phyloP scores from a whole-genome alignment of 2,888 invertebrate species.

The Tuberolachnus salignus region DNA sequence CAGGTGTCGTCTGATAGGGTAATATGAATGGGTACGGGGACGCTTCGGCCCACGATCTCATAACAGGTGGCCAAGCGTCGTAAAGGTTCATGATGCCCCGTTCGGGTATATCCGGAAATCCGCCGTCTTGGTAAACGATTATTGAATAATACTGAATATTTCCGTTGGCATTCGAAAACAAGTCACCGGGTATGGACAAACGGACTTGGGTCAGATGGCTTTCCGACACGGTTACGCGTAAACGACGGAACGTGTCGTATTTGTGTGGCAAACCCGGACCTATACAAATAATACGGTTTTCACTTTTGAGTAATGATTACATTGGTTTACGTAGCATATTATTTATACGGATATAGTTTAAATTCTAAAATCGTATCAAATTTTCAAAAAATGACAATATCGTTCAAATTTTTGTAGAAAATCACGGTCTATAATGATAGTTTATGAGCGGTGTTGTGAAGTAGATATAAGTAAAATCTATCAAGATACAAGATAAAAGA shows the following conservation, averaged over 20 bases:
- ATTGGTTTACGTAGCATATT: too few species aligned
- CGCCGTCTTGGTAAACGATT: conserved; percentile 19
- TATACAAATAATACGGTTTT: neutral
- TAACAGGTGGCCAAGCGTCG: neutral
- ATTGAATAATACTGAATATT: conserved; percentile 24
- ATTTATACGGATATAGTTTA: too few species aligned
- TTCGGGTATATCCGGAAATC: conserved; percentile 20
- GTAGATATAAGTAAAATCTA: too few species aligned
- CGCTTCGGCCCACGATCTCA: conserved; percentile 32
- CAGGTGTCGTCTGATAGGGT: conserved; percentile 33
- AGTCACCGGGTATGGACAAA: conserved; percentile 6
- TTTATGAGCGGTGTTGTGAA: too few species aligned
- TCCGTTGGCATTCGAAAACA: conserved; percentile 9
- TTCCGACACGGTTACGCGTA: conserved; percentile 28
- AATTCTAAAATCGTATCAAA: too few species aligned
- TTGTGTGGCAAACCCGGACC: conserved; percentile 1
- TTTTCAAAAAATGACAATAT: too few species aligned
- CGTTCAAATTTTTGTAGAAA: too few species aligned
- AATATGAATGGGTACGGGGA: conserved; percentile 44
- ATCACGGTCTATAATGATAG: too few species aligned
- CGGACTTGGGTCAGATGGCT: conserved; percentile 19
- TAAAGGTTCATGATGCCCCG: neutral
- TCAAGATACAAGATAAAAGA: too few species aligned
- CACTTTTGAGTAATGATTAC: too few species aligned
- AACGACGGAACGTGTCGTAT: conserved; percentile 10